A percentile compares a stretch with the other conserved stretches of the same genome.
Evolutionary conservation across 1,140 invertebrate genomes (phyloP).

Genomic region (Colletes latitarsis): DNA sequence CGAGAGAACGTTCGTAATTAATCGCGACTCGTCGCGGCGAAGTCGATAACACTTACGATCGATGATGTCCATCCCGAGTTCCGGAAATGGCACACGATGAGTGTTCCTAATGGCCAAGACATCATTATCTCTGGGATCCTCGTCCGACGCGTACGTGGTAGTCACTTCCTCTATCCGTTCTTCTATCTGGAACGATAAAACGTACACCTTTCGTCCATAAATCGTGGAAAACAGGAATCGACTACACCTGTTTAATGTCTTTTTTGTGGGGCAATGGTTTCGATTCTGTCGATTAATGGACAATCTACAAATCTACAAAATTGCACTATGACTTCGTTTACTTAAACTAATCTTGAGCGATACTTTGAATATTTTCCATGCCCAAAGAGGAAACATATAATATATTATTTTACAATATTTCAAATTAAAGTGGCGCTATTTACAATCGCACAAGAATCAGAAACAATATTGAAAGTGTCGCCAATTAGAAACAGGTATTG

Average conservation of each 20-base stretch:
- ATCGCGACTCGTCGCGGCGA: background rate
- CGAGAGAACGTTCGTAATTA: no score
- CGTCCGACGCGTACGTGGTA: conserved; percentile 74
- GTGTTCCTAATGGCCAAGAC: conserved; percentile 67
- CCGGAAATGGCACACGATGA: conserved; percentile 85
- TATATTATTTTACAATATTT: no score
- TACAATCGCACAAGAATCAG: no score
- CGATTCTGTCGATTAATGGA: conserved; percentile 1
- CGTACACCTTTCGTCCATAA: background rate
- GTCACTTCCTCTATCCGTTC: conserved; percentile 82
- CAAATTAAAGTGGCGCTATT: no score
- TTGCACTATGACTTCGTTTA: background rate
- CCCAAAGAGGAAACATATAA: no score
- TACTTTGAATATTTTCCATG: no score
- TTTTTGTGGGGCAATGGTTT: background rate
- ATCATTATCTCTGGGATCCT: conserved; percentile 68
- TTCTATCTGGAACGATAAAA: conserved; percentile 78
- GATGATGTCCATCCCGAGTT: conserved; percentile 86
- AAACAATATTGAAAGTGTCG: no score
- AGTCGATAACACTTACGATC: conserved; percentile 77
- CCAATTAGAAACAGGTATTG: no score
- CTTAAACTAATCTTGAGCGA: no score
- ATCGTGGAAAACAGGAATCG: background rate
- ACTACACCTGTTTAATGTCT: no score
- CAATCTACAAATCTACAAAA: conserved; percentile 9